Conservation (phyloP, 2,113 vertebrate genomes). For the Lepus americanus region DNA sequence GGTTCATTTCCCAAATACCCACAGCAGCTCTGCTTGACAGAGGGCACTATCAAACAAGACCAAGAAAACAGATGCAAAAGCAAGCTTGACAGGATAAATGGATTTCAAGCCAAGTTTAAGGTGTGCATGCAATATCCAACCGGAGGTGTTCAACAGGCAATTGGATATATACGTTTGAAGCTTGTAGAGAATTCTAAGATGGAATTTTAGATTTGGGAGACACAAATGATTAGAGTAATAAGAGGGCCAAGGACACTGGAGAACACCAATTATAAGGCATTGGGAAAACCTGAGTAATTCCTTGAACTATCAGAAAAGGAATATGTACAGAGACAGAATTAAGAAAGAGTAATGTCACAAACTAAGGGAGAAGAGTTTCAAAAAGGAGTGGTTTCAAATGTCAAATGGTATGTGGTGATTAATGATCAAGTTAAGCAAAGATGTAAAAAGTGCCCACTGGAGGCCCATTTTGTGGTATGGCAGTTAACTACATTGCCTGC, state of each 20-base stretch:
- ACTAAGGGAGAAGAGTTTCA: background rate
- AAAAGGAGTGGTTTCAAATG: slow-evolving; percentile 19
- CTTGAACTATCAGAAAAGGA: slow-evolving; percentile 50
- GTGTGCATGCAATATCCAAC: background rate
- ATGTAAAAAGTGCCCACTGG: background rate
- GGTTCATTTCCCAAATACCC: too few species aligned
- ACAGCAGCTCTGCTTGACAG: background rate
- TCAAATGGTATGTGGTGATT: background rate
- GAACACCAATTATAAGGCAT: slow-evolving; percentile 12
- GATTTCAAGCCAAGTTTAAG: slow-evolving; percentile 29
- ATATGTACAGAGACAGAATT: slow-evolving; percentile 12
- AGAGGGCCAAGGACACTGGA: background rate
- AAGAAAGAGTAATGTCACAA: background rate
- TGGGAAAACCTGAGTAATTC: slow-evolving; percentile 23
- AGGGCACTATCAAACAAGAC: background rate
- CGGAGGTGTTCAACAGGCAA: background rate
- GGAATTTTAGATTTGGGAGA: slow-evolving; percentile 54
- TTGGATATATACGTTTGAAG: background rate
- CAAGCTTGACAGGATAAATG: background rate
- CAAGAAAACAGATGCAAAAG: slow-evolving; percentile 5
- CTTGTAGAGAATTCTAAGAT: slow-evolving; percentile 38
- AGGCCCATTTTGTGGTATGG: too few species aligned
- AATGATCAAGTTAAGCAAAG: background rate
- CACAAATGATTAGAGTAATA: slow-evolving; percentile 3
- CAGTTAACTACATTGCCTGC: too few species aligned